phyloP scores from a whole-genome alignment of 2,113 vertebrate genomes.

The Podarcis muralis region DNA sequence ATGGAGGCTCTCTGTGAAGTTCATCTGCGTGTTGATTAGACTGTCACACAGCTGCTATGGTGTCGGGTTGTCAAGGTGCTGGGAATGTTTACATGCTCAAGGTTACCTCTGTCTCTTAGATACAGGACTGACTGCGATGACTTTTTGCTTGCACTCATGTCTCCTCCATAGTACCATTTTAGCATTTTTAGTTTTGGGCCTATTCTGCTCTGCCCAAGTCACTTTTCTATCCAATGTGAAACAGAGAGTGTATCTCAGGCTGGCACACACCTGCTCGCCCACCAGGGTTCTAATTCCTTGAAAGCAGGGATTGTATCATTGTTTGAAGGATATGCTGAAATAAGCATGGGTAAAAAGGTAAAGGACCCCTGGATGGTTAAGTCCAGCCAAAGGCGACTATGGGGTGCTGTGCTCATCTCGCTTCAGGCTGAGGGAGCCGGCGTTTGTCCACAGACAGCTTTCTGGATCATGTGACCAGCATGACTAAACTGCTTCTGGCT shows the following conservation, averaged over 20 bases:
- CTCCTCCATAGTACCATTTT: background rate
- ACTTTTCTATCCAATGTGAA: background rate
- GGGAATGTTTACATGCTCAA: accelerated
- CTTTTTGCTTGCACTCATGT: background rate
- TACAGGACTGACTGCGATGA: background rate
- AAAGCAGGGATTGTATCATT: background rate
- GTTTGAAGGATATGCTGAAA: background rate
- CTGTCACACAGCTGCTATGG: background rate
- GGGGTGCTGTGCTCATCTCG: no score
- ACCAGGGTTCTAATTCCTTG: background rate
- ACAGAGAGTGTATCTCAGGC: background rate
- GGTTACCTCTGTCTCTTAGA: background rate
- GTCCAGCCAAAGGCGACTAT: no score
- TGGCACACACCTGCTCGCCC: background rate
- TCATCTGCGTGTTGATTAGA: background rate
- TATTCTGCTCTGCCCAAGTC: background rate
- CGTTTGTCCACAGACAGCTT: no score
- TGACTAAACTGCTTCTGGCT: background rate
- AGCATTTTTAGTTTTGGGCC: background rate
- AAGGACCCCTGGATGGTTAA: no score
- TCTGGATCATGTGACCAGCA: no score
- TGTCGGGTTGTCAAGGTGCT: background rate
- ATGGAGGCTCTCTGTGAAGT: background rate
- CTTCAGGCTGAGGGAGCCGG: no score
- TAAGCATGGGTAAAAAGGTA: background rate